phyloP scores from a whole-genome alignment of 2,797 vertebrate genomes.

The Rhinoraja longicauda region DNA sequence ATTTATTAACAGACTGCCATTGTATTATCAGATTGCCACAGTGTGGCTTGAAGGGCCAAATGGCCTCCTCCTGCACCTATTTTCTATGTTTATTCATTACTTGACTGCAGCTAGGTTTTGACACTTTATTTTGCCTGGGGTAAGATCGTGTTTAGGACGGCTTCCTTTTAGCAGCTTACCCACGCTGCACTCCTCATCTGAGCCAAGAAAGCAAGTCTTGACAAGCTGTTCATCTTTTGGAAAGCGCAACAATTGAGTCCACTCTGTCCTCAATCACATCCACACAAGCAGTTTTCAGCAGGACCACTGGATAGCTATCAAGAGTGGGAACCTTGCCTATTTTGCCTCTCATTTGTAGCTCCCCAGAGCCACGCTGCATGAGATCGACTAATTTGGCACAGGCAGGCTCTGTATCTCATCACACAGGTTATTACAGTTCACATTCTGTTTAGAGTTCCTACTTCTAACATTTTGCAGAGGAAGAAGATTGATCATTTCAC shows the following conservation, averaged over 20 bases:
- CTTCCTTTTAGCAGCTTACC: background rate
- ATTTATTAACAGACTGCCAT: background rate
- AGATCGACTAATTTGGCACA: slow-evolving; percentile 24
- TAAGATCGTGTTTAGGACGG: background rate
- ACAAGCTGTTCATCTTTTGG: slow-evolving; percentile 21
- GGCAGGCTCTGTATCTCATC: background rate
- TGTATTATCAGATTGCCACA: too few relatives aligned
- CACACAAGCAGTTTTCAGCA: background rate
- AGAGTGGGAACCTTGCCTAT: slow-evolving; percentile 23
- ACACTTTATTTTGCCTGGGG: slow-evolving; percentile 10
- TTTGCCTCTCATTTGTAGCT: slow-evolving; percentile 12
- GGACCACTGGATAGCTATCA: background rate
- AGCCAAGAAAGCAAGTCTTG: background rate
- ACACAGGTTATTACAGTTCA: background rate
- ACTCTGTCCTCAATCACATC: slow-evolving; percentile 4
- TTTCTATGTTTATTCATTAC: too few relatives aligned
- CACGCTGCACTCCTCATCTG: background rate
- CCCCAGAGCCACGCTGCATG: background rate
- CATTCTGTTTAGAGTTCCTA: background rate
- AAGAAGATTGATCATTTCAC: background rate
- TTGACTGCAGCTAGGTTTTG: background rate
- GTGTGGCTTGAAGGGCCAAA: too few relatives aligned
- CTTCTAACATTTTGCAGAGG: slow-evolving; percentile 5
- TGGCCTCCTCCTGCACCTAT: too few relatives aligned
- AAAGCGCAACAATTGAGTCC: background rate